A percentile compares a stretch with the other conserved stretches of the same genome.
Conservation (phyloP, 2,113 vertebrate species). For the Oreochromis niloticus region DNA sequence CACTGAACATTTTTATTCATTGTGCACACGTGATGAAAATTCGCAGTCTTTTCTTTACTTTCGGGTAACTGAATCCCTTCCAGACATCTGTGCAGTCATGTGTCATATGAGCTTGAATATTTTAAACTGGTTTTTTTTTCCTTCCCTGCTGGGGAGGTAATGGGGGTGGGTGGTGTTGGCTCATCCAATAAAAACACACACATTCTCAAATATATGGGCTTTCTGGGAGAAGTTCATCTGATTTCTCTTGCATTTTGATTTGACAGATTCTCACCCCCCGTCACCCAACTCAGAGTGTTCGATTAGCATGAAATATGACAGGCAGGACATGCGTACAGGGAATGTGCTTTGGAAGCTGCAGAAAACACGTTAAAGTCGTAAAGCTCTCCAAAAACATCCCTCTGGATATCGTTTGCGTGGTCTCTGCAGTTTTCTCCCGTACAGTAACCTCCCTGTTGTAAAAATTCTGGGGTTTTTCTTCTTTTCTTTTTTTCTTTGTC, state of each 20-base stretch:
- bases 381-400: neutral
- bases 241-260: neutral
- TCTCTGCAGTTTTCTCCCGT: neutral
- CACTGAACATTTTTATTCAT: neutral
- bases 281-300: neutral
- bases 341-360: neutral
- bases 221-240: neutral
- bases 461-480: neutral
- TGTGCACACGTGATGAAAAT: neutral
- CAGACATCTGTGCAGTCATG: neutral
- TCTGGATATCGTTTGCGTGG: neutral
- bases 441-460: neutral
- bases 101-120: neutral
- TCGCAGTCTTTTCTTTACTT: neutral
- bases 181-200: conserved; percentile 8
- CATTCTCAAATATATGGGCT: neutral
- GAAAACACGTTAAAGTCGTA: conserved; percentile 8
- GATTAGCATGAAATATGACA: neutral
- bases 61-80: neutral
- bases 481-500: neutral
- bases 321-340: neutral
- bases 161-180: neutral
- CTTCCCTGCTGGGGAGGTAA: neutral
- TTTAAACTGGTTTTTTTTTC: neutral
- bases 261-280: neutral